Evolutionary conservation across 2,113 vertebrate species (phyloP).

Genomic region (Nibea coibor): DNA sequence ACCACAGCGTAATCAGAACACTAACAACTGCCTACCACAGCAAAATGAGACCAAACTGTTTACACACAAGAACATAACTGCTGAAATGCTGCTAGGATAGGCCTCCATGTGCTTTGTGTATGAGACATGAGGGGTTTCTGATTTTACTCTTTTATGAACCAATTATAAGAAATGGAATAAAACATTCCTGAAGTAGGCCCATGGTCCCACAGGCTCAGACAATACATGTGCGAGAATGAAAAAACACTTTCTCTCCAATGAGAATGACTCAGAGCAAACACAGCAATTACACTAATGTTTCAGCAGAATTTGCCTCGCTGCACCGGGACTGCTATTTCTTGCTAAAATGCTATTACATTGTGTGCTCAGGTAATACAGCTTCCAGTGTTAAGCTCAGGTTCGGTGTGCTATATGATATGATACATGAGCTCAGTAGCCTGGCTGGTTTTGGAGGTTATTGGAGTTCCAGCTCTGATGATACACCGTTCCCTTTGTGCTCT

Average conservation of each 20-base stretch:
- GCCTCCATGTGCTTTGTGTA: not conserved
- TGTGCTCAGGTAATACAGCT: constrained; percentile 54
- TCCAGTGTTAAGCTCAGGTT: constrained; percentile 23
- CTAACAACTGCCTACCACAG: not conserved
- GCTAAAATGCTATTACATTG: constrained; percentile 49
- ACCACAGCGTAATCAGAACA: not conserved
- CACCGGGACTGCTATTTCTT: constrained; percentile 33
- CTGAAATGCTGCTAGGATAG: not conserved
- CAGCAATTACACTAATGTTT: constrained; percentile 29
- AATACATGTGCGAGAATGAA: not conserved
- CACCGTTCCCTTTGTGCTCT: constrained; percentile 58
- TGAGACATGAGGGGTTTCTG: not conserved
- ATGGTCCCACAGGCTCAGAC: constrained; percentile 5
- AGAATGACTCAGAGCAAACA: constrained; percentile 23
- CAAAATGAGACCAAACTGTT: not conserved
- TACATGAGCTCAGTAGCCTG: constrained; percentile 55
- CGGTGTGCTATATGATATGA: constrained; percentile 51
- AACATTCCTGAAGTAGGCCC: not conserved
- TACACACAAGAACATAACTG: not conserved
- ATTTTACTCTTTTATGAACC: constrained; percentile 25
- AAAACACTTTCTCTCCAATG: not conserved
- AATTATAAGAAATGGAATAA: constrained; percentile 23
- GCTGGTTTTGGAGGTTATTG: constrained; percentile 61
- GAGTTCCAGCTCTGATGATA: constrained; percentile 60
- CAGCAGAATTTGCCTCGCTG: constrained; percentile 17